Conservation (phyloP, 2,888 invertebrate species). For the Papilio gigon region DNA sequence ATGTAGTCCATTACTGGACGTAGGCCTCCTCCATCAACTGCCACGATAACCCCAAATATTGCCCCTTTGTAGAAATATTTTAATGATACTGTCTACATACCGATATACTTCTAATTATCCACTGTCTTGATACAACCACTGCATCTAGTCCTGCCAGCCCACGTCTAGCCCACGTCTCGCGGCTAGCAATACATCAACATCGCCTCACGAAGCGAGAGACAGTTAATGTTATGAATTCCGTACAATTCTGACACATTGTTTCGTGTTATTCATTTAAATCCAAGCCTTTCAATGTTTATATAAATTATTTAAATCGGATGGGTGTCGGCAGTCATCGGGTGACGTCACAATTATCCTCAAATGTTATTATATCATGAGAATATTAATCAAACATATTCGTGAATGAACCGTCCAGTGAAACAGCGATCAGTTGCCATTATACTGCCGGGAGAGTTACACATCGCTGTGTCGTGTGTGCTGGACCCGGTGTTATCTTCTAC, state of each 20-base stretch:
- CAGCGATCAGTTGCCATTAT: slow-evolving; percentile 26
- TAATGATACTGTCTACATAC: too few species aligned
- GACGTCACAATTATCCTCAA: slow-evolving; percentile 11
- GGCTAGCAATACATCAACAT: neutral
- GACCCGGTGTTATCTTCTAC: neutral
- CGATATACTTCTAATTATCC: too few species aligned
- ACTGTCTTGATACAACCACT: too few species aligned
- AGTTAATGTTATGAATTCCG: slow-evolving; percentile 6
- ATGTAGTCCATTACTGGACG: too few species aligned
- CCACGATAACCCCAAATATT: too few species aligned
- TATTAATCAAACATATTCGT: slow-evolving; percentile 27
- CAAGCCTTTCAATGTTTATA: slow-evolving; percentile 17
- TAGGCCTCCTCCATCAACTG: too few species aligned
- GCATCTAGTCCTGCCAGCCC: too few species aligned
- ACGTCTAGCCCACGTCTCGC: too few species aligned
- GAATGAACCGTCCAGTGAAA: slow-evolving; percentile 4
- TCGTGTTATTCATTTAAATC: slow-evolving; percentile 16
- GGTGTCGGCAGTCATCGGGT: neutral
- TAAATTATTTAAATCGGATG: slow-evolving; percentile 13
- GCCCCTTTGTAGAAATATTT: too few species aligned
- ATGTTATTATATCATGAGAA: slow-evolving; percentile 33
- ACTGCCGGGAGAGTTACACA: slow-evolving; percentile 18
- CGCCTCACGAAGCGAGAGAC: too few species aligned
- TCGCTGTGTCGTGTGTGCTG: slow-evolving; percentile 3
- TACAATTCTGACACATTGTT: slow-evolving; percentile 4